phyloP scores from a whole-genome alignment of 2,113 vertebrate genomes.

The Coregonus clupeaformis region DNA sequence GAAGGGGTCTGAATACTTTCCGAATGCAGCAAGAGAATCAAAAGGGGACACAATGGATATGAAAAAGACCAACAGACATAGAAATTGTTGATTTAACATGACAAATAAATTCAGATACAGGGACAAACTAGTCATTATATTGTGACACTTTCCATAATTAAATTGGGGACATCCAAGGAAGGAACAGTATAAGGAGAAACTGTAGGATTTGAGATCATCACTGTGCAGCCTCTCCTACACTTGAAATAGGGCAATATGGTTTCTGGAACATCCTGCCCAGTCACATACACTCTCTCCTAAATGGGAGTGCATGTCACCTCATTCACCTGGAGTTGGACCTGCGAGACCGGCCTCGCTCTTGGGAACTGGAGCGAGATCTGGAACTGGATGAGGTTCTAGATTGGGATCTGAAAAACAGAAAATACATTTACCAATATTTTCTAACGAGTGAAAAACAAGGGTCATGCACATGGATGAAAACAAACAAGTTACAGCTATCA shows the following conservation, averaged over 20 bases:
- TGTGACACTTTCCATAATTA: too few relatives aligned
- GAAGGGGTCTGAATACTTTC: neutral
- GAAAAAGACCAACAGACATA: neutral
- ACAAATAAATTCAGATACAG: neutral
- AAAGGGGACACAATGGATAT: neutral
- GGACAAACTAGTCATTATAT: too few relatives aligned
- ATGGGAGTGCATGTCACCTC: slow-evolving; percentile 90
- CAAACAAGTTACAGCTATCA: too few relatives aligned
- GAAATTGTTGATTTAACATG: neutral
- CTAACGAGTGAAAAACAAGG: slow-evolving; percentile 3
- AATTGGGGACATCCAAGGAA: too few relatives aligned
- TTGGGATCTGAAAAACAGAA: slow-evolving; percentile 91
- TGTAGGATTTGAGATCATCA: neutral
- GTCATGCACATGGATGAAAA: too few relatives aligned
- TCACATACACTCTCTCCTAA: slow-evolving; percentile 77
- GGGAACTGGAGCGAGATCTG: slow-evolving; percentile 90
- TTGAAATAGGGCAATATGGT: too few relatives aligned
- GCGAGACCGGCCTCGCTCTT: slow-evolving; percentile 78
- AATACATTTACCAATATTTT: slow-evolving; percentile 68
- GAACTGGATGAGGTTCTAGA: slow-evolving; percentile 96
- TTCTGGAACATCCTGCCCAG: slow-evolving; percentile 31
- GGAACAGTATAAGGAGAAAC: too few relatives aligned
- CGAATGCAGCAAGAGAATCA: neutral
- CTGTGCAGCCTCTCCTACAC: too few relatives aligned
- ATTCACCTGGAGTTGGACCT: slow-evolving; percentile 99